Percentiles rank a stretch among this genome's conserved stretches.
phyloP scores from a whole-genome alignment of 2,113 vertebrate species.

The Sminthopsis crassicaudata region DNA sequence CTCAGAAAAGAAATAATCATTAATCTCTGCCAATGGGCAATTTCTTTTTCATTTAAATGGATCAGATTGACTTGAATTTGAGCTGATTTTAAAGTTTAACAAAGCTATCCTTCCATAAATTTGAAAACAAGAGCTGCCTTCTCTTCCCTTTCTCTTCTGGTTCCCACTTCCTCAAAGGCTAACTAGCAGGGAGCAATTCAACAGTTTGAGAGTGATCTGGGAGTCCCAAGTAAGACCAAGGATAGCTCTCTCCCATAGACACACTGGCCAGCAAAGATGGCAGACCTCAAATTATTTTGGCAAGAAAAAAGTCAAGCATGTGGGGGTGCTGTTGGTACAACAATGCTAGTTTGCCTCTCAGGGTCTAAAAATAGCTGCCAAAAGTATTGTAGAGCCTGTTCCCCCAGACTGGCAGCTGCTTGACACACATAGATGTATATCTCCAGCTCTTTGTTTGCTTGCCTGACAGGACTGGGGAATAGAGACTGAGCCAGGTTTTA shows the following conservation, averaged over 20 bases:
- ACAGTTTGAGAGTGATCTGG: neutral
- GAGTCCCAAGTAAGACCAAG: constrained; percentile 9
- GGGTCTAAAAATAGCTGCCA: constrained; percentile 52
- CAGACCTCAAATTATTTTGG: neutral
- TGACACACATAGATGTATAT: neutral
- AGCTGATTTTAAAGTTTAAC: neutral
- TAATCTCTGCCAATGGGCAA: neutral
- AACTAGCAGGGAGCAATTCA: neutral
- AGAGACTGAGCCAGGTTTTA: constrained; percentile 32
- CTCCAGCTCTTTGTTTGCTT: neutral
- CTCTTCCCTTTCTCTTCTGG: neutral
- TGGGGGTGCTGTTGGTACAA: constrained; percentile 44
- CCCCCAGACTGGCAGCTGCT: neutral
- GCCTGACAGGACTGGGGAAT: neutral
- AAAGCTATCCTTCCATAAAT: neutral
- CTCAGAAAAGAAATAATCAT: neutral
- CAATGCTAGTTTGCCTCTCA: constrained; percentile 30
- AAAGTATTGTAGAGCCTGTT: neutral
- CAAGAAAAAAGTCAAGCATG: constrained; percentile 13
- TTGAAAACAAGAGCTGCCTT: neutral
- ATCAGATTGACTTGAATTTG: neutral
- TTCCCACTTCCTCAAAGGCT: neutral
- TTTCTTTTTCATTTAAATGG: neutral
- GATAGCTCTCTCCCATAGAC: neutral
- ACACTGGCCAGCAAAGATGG: neutral